phyloP scores from a whole-genome alignment of 2,888 invertebrate species.

The Athrips mouffetella region DNA sequence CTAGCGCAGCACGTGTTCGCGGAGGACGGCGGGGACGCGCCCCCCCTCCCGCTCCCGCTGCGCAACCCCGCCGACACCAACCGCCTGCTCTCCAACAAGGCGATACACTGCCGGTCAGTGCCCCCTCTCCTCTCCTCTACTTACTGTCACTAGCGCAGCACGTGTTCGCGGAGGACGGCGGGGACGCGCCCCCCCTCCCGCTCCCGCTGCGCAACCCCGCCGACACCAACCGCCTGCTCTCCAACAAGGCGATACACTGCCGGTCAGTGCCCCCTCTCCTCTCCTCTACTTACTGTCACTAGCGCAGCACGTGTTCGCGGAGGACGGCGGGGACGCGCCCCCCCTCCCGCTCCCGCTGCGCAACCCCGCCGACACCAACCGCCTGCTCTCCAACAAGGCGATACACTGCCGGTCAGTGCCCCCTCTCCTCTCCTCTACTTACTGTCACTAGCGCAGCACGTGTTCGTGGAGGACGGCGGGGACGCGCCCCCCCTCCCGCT shows the following conservation, averaged over 20 bases:
- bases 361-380: constrained; percentile 92
- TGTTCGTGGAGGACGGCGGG: constrained; percentile 83
- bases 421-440: too few species aligned
- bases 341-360: constrained; percentile 87
- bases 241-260: too few species aligned
- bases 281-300: too few species aligned
- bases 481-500: constrained; percentile 85
- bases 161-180: too few species aligned
- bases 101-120: too few species aligned
- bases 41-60: constrained; percentile 88
- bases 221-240: constrained; percentile 93
- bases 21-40: constrained; percentile 81
- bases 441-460: too few species aligned
- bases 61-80: constrained; percentile 92
- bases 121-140: too few species aligned
- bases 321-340: constrained; percentile 78
- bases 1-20: too few species aligned
- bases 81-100: constrained; percentile 92
- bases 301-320: too few species aligned
- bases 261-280: too few species aligned
- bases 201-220: constrained; percentile 87
- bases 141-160: too few species aligned
- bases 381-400: constrained; percentile 91
- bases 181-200: constrained; percentile 84
- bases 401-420: too few species aligned